Percentiles rank a stretch among this genome's conserved stretches.
phyloP scores from a whole-genome alignment of 2,888 invertebrate species.

The Platycheirus albimanus region DNA sequence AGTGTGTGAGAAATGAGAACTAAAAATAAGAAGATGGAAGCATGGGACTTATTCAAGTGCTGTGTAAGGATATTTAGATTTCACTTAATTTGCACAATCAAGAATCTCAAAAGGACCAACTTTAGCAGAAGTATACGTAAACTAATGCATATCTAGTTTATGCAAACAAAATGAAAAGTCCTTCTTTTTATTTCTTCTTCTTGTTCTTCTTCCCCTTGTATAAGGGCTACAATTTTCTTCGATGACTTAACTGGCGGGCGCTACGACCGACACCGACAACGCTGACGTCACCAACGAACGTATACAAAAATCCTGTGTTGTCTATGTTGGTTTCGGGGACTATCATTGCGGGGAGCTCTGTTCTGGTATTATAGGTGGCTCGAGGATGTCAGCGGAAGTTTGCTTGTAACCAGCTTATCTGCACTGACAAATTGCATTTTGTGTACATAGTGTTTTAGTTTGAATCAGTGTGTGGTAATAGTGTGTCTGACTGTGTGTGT shows the following conservation, averaged over 20 bases:
- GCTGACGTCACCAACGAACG: too few species aligned
- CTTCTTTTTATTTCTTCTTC: slow-evolving; percentile 24
- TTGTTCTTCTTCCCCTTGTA: neutral
- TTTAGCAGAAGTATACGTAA: slow-evolving; percentile 58
- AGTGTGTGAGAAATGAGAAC: neutral
- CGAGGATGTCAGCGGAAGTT: slow-evolving; percentile 46
- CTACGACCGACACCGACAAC: too few species aligned
- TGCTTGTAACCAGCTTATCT: slow-evolving; percentile 67
- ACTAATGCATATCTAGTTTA: slow-evolving; percentile 68
- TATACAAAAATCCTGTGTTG: neutral
- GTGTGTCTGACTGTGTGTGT: too few species aligned
- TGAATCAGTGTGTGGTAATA: neutral
- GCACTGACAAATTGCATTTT: slow-evolving; percentile 71
- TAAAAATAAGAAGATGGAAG: neutral
- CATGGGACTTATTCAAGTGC: slow-evolving; percentile 41
- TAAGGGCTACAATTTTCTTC: slow-evolving; percentile 50
- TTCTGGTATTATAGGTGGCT: slow-evolving; percentile 5
- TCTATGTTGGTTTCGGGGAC: neutral
- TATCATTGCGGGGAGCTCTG: neutral
- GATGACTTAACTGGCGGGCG: slow-evolving; percentile 54
- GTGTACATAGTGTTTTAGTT: slow-evolving; percentile 13
- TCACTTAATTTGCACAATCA: slow-evolving; percentile 75
- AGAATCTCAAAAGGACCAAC: slow-evolving; percentile 67
- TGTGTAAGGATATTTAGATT: slow-evolving; percentile 71
- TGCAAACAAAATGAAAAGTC: slow-evolving; percentile 65